Evolutionary conservation across 2,888 invertebrate genomes (phyloP).

Genomic region (Catocala sponsa): DNA sequence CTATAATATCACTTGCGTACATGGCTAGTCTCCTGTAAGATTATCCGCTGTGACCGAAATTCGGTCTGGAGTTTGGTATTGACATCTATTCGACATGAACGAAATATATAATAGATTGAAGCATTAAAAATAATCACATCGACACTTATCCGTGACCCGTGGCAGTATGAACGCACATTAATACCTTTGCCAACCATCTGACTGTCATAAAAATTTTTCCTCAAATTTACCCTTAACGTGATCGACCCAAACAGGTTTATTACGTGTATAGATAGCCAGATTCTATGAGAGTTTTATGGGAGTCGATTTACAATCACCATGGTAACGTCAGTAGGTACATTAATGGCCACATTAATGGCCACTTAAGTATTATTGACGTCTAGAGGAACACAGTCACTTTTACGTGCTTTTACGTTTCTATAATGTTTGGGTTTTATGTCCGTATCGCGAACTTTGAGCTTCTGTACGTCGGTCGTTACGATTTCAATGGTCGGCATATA

Average conservation of each 20-base stretch:
- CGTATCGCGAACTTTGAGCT: conserved; percentile 49
- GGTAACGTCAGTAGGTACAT: conserved; percentile 60
- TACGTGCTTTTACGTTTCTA: conserved; percentile 52
- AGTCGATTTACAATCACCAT: conserved; percentile 72
- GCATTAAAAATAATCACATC: no score
- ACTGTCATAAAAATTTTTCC: not conserved
- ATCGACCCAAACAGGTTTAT: conserved; percentile 31
- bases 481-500: not conserved
- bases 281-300: conserved; percentile 61
- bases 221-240: conserved; percentile 1
- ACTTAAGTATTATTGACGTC: conserved; percentile 74
- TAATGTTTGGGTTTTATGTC: conserved; percentile 60
- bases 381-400: conserved; percentile 65
- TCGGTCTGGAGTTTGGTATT: no score
- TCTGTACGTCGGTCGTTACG: conserved; percentile 1
- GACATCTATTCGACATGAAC: no score
- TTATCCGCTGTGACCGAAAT: no score
- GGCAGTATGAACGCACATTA: no score
- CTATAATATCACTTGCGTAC: no score
- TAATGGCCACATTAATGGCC: conserved; percentile 58
- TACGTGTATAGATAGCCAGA: conserved; percentile 38
- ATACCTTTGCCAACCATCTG: no score
- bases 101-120: no score
- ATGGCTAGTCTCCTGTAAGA: no score
- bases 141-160: no score